These are phyloP conservation scores for Rhinogobio ventralis DNA, from an alignment of 2,797 vertebrate species.

Conservation along the genomic window DNA sequence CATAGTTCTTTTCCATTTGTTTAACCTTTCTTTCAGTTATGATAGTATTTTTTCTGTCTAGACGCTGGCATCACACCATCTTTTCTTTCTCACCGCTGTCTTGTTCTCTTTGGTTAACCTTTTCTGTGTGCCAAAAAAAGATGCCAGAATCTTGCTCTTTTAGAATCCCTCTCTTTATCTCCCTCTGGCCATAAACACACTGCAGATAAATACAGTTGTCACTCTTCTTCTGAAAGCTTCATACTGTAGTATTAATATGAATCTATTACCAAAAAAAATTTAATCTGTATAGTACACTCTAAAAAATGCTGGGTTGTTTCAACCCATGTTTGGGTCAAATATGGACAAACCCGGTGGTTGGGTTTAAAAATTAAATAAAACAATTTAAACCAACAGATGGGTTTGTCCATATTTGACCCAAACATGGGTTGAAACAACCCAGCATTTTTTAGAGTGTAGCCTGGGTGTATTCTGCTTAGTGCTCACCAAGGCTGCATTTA, in stretches of 20 bases:
- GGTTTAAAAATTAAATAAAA: too few species aligned
- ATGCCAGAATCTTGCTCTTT: slow-evolving; percentile 27
- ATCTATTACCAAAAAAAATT: background rate
- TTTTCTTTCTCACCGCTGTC: background rate
- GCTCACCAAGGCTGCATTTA: background rate
- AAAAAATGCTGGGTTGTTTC: too few species aligned
- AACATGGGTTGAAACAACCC: too few species aligned
- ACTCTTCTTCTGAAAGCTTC: background rate
- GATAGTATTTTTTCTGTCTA: background rate
- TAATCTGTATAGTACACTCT: background rate
- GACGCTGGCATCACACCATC: slow-evolving; percentile 12
- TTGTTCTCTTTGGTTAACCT: slow-evolving; percentile 13
- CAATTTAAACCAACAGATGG: too few species aligned
- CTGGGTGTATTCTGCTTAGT: background rate
- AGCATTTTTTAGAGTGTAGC: background rate
- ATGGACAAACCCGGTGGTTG: too few species aligned
- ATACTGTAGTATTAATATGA: background rate
- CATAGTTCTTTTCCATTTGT: background rate
- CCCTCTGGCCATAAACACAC: slow-evolving; percentile 8
- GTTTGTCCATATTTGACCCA: too few species aligned
- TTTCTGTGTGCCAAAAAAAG: slow-evolving; percentile 7
- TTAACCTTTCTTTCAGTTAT: background rate
- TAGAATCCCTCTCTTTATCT: slow-evolving; percentile 47
- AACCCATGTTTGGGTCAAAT: too few species aligned
- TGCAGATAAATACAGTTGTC: slow-evolving; percentile 12